Base-by-base conservation (phyloP, 2,113 vertebrate genomes). In the Pelecanoides urinatrix region DNA sequence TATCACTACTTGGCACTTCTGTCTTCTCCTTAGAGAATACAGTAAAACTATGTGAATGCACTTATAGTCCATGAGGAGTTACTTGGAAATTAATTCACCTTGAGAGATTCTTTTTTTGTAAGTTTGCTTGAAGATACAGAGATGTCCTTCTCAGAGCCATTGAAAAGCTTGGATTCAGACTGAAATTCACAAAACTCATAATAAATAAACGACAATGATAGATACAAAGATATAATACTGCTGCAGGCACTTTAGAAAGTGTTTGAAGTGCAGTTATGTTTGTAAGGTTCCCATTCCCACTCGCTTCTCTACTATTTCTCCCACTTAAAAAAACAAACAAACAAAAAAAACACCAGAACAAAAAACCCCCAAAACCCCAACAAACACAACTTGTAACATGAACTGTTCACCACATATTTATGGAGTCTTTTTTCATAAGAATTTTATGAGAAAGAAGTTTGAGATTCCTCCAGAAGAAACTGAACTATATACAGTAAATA, bases 51-150 rank as follows among this genome's bases (percentile, higher is more conserved):
- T 14, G 3, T 71, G 44, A 78, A 72, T 53, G 11, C 19, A 71
- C 38, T 89, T 72, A 58, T 2, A 89, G 44, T 13, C 18, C 45
- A 15, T 23, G 16, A 93, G 38, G 34, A 93, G 42, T 53, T 90
- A 63, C 34, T 44, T 56, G 40, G 67, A 92, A 96, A 92, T 49
- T 4, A 80, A 85, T 93, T 98, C 97, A 99, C 99, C 99, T 99
- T 99, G 97, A 99, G 99, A 79, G 99, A 99, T 96, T 99, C 99
- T 95, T 99, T 99, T 98, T 99, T 99, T 73, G 99, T 99, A 96
- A 99, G 99, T 93, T 99, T 99, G 97, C 98, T 99, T 96, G 99
- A 98, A 94, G 99, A 98, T 3, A 98, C 83, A 21, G 99, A 98
- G 92, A 99, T 98, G 71, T 99, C 99, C 93, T 99, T 99, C 95